Conservation (phyloP, 2,113 vertebrate species). For the Lepisosteus osseus region DNA sequence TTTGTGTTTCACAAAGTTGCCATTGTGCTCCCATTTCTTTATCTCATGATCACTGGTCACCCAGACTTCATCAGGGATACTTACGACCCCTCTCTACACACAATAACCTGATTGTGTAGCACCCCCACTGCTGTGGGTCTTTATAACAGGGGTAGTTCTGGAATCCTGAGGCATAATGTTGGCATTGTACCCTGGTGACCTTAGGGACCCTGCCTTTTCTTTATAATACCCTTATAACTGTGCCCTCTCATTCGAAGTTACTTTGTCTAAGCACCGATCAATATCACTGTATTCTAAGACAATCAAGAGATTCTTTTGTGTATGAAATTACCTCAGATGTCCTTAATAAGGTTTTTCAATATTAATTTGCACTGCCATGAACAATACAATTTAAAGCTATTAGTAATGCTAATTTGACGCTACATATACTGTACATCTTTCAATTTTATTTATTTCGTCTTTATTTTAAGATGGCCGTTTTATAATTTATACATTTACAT, state of each 20-base stretch:
- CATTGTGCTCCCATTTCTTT: background rate
- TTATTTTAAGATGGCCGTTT: too few relatives aligned
- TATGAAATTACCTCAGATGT: too few relatives aligned
- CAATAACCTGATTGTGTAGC: background rate
- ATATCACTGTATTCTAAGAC: too few relatives aligned
- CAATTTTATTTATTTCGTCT: too few relatives aligned
- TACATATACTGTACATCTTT: too few relatives aligned
- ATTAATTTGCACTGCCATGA: too few relatives aligned
- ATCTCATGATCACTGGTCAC: background rate
- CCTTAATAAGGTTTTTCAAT: too few relatives aligned
- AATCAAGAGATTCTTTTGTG: too few relatives aligned
- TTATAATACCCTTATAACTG: background rate
- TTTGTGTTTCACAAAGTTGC: background rate
- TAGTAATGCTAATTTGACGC: too few relatives aligned
- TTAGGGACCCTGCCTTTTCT: background rate
- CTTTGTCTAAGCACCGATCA: too few relatives aligned
- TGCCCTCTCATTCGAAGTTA: background rate
- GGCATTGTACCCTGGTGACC: background rate
- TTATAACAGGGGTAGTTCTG: background rate
- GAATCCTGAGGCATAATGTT: background rate
- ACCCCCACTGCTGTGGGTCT: background rate
- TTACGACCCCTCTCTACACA: background rate
- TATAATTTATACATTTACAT: too few relatives aligned
- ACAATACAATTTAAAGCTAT: too few relatives aligned
- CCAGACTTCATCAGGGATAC: background rate